Evolutionary conservation across 1,140 invertebrate species (phyloP), one percentile per base, ranked within the genome.

Genomic region (Teleopsis dalmanni): DNA sequence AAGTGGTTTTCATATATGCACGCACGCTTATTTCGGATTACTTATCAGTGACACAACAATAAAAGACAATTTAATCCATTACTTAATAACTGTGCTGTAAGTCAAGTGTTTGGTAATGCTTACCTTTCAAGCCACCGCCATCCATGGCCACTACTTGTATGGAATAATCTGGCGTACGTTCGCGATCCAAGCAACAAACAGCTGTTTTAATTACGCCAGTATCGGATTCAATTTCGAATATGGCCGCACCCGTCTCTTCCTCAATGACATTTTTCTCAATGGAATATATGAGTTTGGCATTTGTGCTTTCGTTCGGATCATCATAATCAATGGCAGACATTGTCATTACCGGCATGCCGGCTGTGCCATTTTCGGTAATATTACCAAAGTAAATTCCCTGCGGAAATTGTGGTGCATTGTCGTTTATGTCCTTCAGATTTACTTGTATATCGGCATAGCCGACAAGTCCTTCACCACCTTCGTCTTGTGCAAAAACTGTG

Each of bases 371-470:
- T 60, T 81, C 80, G 10, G 79, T 81, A 19, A 82, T 77, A 56
- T 81, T 82, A 46, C 80, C 80, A 50, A 75, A 75, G 57, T 81
- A 80, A 47, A 80, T 71, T 37, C 75, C 76, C 55, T 75, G 73
- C 41, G 80, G 78, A 68, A 88, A 88, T 47, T 82, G 73, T n/a
- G 85, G 85, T 9, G 78, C 75, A 68, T 88, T 87, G 71, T 88
- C 85, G 64, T 88, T 88, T 56, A 86, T 81, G 60, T 87, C 85
- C 54, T 79, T 78, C 4, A 86, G 74, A 60, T 80, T 81, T 48
- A 86, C 81, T 65, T 84, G 78, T 14, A 87, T 82, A 63, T 84
- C 81, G 25, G 83, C 81, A 62, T 85, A 86, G 44, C 84, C 83
- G n/a, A 83, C 80, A 9, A 82, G 65, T 9, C 81, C 80, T 59